Percentiles rank a stretch among this genome's conserved stretches.
Evolutionary conservation across 2,113 vertebrate genomes (phyloP).

Genomic region (Amblyornis subalaris): DNA sequence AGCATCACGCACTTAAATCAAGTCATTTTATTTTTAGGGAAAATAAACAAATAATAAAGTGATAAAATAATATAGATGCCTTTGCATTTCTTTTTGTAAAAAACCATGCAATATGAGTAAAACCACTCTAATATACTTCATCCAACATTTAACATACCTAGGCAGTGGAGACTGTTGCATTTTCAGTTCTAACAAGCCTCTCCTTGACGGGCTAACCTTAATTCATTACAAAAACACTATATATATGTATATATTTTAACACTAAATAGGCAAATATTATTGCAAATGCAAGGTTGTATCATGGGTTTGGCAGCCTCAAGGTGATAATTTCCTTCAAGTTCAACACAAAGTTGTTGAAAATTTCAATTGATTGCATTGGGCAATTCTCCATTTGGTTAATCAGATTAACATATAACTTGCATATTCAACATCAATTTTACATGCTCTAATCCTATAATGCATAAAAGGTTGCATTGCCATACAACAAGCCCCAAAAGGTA

Average conservation of each 20-base stretch:
- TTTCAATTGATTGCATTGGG: constrained; percentile 50
- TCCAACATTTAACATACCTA: background rate
- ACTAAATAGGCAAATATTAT: constrained; percentile 30
- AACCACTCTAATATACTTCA: background rate
- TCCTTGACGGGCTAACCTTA: constrained; percentile 36
- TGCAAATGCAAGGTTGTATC: constrained; percentile 43
- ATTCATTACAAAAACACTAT: background rate
- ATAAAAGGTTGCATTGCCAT: background rate
- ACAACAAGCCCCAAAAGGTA: background rate
- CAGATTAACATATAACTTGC: constrained; percentile 57
- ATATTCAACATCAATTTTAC: constrained; percentile 43
- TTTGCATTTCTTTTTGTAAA: background rate
- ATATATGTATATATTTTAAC: background rate
- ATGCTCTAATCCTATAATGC: background rate
- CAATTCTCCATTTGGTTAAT: constrained; percentile 45
- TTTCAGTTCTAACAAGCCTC: constrained; percentile 19
- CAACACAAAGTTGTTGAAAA: constrained; percentile 44
- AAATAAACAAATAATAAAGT: constrained; percentile 61
- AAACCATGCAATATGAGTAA: background rate
- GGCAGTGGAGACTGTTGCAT: background rate
- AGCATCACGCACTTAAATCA: constrained; percentile 57
- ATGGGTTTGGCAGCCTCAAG: constrained; percentile 45
- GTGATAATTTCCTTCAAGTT: constrained; percentile 55
- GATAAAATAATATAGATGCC: constrained; percentile 53
- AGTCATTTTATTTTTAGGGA: constrained; percentile 59